Evolutionary conservation across 2,113 vertebrate species (phyloP).

Genomic region (Balaeniceps rex): DNA sequence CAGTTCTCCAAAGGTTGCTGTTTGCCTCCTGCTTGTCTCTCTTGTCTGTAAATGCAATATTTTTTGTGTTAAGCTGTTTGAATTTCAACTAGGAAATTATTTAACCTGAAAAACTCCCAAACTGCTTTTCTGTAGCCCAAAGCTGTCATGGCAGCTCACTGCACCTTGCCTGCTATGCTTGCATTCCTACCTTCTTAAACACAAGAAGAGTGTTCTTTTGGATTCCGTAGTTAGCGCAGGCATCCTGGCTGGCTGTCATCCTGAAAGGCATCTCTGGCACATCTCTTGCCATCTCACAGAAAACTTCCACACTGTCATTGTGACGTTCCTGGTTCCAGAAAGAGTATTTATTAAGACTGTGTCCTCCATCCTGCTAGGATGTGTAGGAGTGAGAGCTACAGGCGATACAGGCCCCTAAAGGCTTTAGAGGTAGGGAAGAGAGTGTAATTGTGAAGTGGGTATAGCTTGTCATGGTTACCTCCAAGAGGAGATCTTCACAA

Average conservation of each 20-base stretch:
- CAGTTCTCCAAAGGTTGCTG: not conserved
- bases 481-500: not conserved
- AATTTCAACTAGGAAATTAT: not conserved
- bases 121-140: not conserved
- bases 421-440: not conserved
- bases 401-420: not conserved
- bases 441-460: not conserved
- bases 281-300: constrained; percentile 76
- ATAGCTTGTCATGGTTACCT: not conserved
- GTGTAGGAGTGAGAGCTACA: not conserved
- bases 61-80: not conserved
- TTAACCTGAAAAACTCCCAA: not conserved
- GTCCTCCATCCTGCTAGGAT: not conserved
- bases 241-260: constrained; percentile 65
- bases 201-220: constrained; percentile 77
- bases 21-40: not conserved
- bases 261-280: constrained; percentile 84
- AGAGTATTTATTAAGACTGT: not conserved
- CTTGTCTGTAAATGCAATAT: not conserved
- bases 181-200: constrained; percentile 80
- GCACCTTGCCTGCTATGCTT: not conserved
- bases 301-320: constrained; percentile 67
- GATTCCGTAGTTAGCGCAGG: constrained; percentile 68
- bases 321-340: constrained; percentile 76
- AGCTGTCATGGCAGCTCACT: not conserved